Evolutionary conservation across 2,888 invertebrate genomes (phyloP).

Genomic region (Athetis lepigone): DNA sequence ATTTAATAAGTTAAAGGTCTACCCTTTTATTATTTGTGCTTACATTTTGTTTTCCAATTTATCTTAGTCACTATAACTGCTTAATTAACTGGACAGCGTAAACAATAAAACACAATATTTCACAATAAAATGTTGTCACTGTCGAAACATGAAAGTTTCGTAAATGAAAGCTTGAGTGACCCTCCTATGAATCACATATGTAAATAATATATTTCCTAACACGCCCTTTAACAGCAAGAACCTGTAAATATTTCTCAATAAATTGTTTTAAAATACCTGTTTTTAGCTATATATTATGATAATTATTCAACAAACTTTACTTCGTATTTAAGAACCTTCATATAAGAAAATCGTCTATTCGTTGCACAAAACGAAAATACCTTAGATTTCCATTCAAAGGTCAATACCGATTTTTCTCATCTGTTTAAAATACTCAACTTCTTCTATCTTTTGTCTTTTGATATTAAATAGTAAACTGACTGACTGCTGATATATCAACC

Average conservation of each 20-base stretch:
- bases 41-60: conserved; percentile 3
- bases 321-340: not conserved
- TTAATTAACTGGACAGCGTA: conserved; percentile 8
- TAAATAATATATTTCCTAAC: conserved; percentile 50
- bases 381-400: too few relatives aligned
- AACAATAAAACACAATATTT: conserved; percentile 42
- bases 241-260: conserved; percentile 31
- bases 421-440: too few relatives aligned
- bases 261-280: conserved; percentile 23
- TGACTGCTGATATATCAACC: too few relatives aligned
- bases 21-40: not conserved
- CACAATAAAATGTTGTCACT: conserved; percentile 30
- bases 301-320: conserved; percentile 15
- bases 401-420: too few relatives aligned
- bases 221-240: conserved; percentile 48
- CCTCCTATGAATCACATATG: conserved; percentile 44
- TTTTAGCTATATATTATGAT: conserved; percentile 26
- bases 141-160: conserved; percentile 47
- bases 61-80: conserved; percentile 5
- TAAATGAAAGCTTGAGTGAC: conserved; percentile 49
- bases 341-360: not conserved
- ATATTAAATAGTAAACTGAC: too few relatives aligned
- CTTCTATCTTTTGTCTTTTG: too few relatives aligned
- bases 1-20: not conserved
- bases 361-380: not conserved